Conservation (phyloP, 1,140 invertebrate species). For the Patella vulgata region DNA sequence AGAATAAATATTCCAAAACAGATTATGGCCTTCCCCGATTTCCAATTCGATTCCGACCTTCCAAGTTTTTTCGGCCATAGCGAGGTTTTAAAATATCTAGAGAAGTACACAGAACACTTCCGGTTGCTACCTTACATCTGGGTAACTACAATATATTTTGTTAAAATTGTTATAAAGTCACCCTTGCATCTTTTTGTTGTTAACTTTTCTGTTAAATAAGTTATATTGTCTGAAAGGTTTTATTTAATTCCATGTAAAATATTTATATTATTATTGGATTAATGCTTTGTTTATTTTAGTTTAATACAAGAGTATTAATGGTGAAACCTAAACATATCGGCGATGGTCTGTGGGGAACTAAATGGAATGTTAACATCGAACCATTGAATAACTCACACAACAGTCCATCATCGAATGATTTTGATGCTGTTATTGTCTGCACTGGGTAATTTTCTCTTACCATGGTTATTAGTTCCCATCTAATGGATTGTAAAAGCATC, state of each 20-base stretch:
- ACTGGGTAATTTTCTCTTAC: constrained; percentile 78
- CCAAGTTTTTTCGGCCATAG: constrained; percentile 82
- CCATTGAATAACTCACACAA: constrained; percentile 2
- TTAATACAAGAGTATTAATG: constrained; percentile 18
- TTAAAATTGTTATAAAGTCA: not conserved
- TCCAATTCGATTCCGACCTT: constrained; percentile 74
- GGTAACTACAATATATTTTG: constrained; percentile 68
- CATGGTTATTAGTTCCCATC: too few relatives aligned
- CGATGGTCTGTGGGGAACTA: too few relatives aligned
- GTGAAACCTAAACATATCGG: constrained; percentile 6
- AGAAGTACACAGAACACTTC: constrained; percentile 81
- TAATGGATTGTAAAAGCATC: too few relatives aligned
- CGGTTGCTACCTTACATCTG: constrained; percentile 76
- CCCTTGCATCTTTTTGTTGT: too few relatives aligned
- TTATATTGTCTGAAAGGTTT: too few relatives aligned
- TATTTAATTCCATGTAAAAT: too few relatives aligned
- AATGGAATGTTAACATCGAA: constrained; percentile 46
- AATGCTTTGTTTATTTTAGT: too few relatives aligned
- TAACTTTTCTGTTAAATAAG: too few relatives aligned
- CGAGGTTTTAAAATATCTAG: constrained; percentile 83
- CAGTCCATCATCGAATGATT: constrained; percentile 26
- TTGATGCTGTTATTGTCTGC: constrained; percentile 84
- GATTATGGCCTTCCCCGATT: constrained; percentile 88
- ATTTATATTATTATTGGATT: too few relatives aligned
- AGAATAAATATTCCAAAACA: constrained; percentile 92